These are phyloP conservation scores for Sebastes steindachneri DNA, from an alignment of 2,797 vertebrate genomes.

Conservation along the genomic window DNA sequence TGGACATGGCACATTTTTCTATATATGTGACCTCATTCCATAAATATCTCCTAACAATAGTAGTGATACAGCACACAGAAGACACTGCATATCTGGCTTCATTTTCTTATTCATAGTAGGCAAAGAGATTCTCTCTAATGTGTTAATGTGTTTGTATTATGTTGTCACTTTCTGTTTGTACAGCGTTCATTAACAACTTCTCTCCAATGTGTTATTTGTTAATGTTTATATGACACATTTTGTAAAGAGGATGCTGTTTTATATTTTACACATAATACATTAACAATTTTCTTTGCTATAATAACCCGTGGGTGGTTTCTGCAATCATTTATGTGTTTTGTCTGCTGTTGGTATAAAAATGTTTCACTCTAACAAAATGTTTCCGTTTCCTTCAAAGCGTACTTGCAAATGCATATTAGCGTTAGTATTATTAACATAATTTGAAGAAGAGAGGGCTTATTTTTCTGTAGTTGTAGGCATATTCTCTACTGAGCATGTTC, in stretches of 20 bases:
- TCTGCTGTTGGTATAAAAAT: background rate
- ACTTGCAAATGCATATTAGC: background rate
- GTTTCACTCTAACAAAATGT: background rate
- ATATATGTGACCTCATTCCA: background rate
- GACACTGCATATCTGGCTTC: background rate
- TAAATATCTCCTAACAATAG: background rate
- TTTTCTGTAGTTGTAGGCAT: background rate
- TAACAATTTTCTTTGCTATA: background rate
- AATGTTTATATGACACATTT: background rate
- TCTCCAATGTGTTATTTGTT: background rate
- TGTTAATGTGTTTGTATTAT: background rate
- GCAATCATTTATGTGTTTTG: too few species aligned
- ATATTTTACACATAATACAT: background rate
- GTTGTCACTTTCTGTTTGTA: background rate
- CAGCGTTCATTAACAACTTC: background rate
- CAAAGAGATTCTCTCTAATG: background rate
- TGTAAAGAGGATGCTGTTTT: background rate
- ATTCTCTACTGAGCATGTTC: background rate
- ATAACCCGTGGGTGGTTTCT: background rate
- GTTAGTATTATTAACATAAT: background rate
- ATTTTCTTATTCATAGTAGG: background rate
- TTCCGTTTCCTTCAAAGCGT: background rate
- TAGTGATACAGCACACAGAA: background rate
- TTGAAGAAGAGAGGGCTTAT: background rate
- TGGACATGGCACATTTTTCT: background rate